Evolutionary conservation across 1,140 invertebrate species (phyloP).

Genomic region (Platyura marginata): DNA sequence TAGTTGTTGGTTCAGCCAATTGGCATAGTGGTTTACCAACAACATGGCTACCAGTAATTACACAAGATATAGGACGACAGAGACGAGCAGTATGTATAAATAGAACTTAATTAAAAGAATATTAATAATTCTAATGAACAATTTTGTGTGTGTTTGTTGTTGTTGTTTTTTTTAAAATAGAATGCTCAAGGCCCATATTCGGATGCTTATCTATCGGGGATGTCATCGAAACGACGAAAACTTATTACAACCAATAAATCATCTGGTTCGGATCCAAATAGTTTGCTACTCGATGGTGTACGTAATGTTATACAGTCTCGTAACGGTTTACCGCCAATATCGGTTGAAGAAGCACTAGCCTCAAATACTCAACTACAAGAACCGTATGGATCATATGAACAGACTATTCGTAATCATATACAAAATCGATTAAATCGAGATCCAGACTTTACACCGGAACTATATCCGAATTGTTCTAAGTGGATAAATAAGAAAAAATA

Average conservation of each 20-base stretch:
- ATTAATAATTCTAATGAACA: too few relatives aligned
- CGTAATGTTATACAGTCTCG: constrained; percentile 30
- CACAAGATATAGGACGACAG: constrained; percentile 47
- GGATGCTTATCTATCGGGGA: constrained; percentile 63
- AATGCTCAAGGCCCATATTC: constrained; percentile 37
- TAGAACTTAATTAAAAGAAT: too few relatives aligned
- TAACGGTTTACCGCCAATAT: constrained; percentile 14
- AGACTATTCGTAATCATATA: constrained; percentile 14
- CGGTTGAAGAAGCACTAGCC: background rate
- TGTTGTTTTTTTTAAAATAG: too few relatives aligned
- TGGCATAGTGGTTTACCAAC: constrained; percentile 35
- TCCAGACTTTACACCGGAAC: constrained; percentile 15
- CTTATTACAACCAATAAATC: constrained; percentile 32
- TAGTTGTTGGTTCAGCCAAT: constrained; percentile 30
- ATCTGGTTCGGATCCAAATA: constrained; percentile 19
- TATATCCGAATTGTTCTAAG: constrained; percentile 22
- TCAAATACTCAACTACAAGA: background rate
- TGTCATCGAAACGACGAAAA: constrained; percentile 65
- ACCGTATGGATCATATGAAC: constrained; percentile 13
- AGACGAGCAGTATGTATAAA: constrained; percentile 25
- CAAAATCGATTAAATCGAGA: constrained; percentile 18
- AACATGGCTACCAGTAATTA: constrained; percentile 69
- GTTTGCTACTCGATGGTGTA: constrained; percentile 27
- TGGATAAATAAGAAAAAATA: constrained; percentile 6
- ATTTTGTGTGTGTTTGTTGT: too few relatives aligned